These are phyloP conservation scores for Pagrus major DNA, from an alignment of 2,113 vertebrate genomes.

Conservation along the genomic window DNA sequence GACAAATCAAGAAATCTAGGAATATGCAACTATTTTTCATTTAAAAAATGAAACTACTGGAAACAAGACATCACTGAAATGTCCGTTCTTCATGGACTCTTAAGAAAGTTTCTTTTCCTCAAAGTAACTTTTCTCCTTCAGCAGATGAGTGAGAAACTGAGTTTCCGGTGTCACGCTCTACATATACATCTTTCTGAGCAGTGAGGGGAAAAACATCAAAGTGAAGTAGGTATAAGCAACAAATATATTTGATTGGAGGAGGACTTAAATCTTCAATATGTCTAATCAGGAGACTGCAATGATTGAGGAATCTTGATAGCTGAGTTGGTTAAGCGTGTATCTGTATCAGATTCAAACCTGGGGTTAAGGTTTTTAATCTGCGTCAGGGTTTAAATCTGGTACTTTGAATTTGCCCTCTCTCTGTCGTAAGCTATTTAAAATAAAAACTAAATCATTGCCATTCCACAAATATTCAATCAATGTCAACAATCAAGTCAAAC, in stretches of 20 bases:
- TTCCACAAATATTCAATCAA: background rate
- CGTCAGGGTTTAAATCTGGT: slow-evolving; percentile 16
- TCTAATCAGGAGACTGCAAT: background rate
- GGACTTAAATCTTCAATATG: background rate
- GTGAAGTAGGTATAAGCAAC: background rate
- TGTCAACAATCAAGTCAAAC: slow-evolving; percentile 11
- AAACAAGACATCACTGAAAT: background rate
- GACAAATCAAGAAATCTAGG: background rate
- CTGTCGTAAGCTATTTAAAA: background rate
- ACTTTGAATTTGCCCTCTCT: background rate
- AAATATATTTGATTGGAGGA: background rate
- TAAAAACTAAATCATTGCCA: slow-evolving; percentile 1
- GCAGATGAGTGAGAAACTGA: background rate
- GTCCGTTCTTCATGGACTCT: background rate
- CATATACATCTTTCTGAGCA: background rate
- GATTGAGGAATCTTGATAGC: background rate
- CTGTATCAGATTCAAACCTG: background rate
- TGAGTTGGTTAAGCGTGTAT: background rate
- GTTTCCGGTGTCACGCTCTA: background rate
- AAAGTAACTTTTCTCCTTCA: background rate
- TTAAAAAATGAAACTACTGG: background rate
- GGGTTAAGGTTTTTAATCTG: background rate
- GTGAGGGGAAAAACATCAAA: background rate
- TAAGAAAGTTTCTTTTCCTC: too few relatives aligned
- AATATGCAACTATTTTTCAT: background rate